phyloP scores from a whole-genome alignment of 53 echinoderm and acorn worm genomes.

The Actinopyga echinites region DNA sequence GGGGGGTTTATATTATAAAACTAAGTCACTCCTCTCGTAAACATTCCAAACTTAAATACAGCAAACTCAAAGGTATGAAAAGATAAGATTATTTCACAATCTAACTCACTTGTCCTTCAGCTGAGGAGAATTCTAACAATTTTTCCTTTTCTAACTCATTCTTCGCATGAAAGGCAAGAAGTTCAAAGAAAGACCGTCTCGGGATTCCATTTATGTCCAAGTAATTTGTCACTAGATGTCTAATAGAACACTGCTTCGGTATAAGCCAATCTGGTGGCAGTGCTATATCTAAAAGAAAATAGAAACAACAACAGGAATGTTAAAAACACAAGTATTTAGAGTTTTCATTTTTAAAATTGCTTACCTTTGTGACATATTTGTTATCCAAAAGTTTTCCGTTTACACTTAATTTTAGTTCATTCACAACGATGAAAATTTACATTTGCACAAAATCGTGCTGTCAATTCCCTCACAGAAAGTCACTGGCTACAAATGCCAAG shows the following conservation, averaged over 20 bases:
- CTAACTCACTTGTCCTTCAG: slow-evolving; percentile 90
- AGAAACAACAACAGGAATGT: neutral
- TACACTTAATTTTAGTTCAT: no score
- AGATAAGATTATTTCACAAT: no score
- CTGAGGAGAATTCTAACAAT: slow-evolving; percentile 81
- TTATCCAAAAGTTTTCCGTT: no score
- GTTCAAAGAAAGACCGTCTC: slow-evolving; percentile 93
- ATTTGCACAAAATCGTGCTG: no score
- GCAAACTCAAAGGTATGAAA: no score
- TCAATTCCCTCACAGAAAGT: no score
- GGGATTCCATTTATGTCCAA: slow-evolving; percentile 92
- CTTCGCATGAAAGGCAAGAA: slow-evolving; percentile 69
- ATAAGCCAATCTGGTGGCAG: slow-evolving; percentile 71
- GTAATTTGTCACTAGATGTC: slow-evolving; percentile 76
- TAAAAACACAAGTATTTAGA: neutral
- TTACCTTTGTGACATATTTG: neutral
- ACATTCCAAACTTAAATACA: no score
- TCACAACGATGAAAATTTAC: no score
- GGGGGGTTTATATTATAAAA: no score
- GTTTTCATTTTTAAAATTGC: neutral
- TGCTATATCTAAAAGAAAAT: slow-evolving; percentile 56
- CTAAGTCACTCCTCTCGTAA: no score
- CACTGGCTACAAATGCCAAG: no score
- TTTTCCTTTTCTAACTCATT: slow-evolving; percentile 92
- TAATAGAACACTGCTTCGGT: slow-evolving; percentile 67